phyloP scores from a whole-genome alignment of 2,888 invertebrate genomes.

The Drosophila acutilabella region DNA sequence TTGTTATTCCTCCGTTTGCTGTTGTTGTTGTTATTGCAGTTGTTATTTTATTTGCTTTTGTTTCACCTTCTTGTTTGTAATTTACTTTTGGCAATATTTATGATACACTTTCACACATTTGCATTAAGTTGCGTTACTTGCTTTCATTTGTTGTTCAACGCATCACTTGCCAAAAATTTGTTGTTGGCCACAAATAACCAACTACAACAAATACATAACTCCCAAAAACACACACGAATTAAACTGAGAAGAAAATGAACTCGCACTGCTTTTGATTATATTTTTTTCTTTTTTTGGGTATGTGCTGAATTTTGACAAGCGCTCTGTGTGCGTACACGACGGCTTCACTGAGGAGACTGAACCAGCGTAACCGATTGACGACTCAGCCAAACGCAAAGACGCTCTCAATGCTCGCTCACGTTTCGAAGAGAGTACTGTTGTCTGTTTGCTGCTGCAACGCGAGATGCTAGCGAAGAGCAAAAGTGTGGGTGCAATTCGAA shows the following conservation, averaged over 20 bases:
- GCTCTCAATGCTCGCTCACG: constrained; percentile 14
- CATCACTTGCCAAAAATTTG: constrained; percentile 65
- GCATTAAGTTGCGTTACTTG: constrained; percentile 67
- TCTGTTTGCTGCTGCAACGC: constrained; percentile 5
- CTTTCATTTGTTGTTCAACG: constrained; percentile 59
- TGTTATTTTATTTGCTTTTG: constrained; percentile 16
- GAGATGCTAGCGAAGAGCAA: background rate
- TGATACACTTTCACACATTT: constrained; percentile 76
- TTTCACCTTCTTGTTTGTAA: constrained; percentile 35
- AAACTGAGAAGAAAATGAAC: constrained; percentile 18
- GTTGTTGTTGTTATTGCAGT: constrained; percentile 16
- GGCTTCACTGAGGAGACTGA: constrained; percentile 45
- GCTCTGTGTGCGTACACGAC: constrained; percentile 48
- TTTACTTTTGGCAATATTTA: constrained; percentile 45
- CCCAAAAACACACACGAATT: constrained; percentile 37
- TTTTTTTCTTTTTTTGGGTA: constrained; percentile 2
- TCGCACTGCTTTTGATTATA: constrained; percentile 20
- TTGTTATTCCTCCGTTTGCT: constrained; percentile 18
- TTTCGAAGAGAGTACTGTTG: constrained; percentile 16
- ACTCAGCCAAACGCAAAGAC: constrained; percentile 9
- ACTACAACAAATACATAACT: constrained; percentile 31
- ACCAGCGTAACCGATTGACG: constrained; percentile 26
- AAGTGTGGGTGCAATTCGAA: constrained; percentile 21
- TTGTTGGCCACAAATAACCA: constrained; percentile 45
- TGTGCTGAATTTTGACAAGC: constrained; percentile 20